Conservation (phyloP, 92 coral and sea anemone genomes). For the Porites evermanni region DNA sequence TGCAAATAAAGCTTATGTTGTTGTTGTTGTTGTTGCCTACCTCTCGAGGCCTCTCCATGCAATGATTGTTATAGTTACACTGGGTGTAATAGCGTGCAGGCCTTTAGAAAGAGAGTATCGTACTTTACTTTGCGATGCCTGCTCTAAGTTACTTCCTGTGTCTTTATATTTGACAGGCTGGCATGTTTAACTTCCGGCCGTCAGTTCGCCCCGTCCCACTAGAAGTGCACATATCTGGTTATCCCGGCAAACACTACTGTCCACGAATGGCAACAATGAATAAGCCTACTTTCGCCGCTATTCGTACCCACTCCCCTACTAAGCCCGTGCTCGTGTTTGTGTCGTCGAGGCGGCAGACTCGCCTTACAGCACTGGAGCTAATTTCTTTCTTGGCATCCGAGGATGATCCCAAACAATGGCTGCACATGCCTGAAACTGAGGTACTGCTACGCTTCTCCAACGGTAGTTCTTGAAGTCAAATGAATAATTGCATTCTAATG, state of each 20-base stretch:
- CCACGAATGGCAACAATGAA: constrained; percentile 99
- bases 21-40: no score
- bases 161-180: constrained; percentile 67
- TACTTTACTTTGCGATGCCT: not conserved
- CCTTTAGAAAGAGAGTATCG: not conserved
- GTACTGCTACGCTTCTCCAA: constrained; percentile 23
- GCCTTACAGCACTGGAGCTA: constrained; percentile 94
- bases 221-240: constrained; percentile 96
- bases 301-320: constrained; percentile 92
- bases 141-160: no score
- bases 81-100: no score
- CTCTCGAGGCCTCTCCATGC: no score
- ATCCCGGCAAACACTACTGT: constrained; percentile 99
- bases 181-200: constrained; percentile 99
- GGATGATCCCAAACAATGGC: constrained; percentile 95
- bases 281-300: constrained; percentile 97
- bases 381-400: constrained; percentile 94
- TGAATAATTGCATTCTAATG: no score
- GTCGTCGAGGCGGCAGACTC: constrained; percentile 97
- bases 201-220: constrained; percentile 99
- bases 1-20: no score
- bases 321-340: constrained; percentile 95
- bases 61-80: no score
- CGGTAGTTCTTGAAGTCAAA: no score
- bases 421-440: constrained; percentile 98